These are phyloP conservation scores for Kryphioiulus occultus DNA, from an alignment of 2,888 invertebrate genomes.

Conservation along the genomic window DNA sequence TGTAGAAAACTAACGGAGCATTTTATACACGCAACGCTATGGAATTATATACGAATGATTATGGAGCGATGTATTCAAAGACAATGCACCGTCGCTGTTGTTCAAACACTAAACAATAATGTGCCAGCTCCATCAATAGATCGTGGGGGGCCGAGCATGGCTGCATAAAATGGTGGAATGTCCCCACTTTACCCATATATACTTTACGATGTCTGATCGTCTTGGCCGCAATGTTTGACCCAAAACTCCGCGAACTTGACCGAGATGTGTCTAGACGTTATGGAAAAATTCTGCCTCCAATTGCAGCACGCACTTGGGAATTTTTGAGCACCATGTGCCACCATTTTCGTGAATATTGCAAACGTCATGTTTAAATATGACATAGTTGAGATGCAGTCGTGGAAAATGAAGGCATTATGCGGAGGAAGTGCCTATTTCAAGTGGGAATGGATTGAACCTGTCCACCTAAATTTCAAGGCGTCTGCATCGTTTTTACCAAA, in stretches of 20 bases:
- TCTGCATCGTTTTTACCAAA: no score
- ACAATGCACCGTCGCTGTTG: not conserved
- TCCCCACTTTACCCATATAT: not conserved
- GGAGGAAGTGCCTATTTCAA: no score
- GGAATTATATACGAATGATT: slow-evolving; percentile 4
- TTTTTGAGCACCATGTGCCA: no score
- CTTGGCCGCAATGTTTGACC: not conserved
- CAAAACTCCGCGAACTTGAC: not conserved
- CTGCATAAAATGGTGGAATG: not conserved
- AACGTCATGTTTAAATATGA: no score
- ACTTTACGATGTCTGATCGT: not conserved
- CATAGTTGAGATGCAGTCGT: no score
- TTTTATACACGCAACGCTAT: not conserved
- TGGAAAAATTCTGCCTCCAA: no score
- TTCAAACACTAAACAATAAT: not conserved
- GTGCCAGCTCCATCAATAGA: not conserved
- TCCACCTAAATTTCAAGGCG: no score
- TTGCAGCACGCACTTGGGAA: no score
- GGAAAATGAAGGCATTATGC: no score
- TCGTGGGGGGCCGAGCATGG: not conserved
- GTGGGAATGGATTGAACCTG: no score
- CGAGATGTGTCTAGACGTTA: not conserved
- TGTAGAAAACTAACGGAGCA: slow-evolving; percentile 35
- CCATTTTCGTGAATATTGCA: no score
- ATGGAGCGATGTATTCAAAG: not conserved